phyloP scores from a whole-genome alignment of 2,888 invertebrate genomes.

The Folsomia manolachei region DNA sequence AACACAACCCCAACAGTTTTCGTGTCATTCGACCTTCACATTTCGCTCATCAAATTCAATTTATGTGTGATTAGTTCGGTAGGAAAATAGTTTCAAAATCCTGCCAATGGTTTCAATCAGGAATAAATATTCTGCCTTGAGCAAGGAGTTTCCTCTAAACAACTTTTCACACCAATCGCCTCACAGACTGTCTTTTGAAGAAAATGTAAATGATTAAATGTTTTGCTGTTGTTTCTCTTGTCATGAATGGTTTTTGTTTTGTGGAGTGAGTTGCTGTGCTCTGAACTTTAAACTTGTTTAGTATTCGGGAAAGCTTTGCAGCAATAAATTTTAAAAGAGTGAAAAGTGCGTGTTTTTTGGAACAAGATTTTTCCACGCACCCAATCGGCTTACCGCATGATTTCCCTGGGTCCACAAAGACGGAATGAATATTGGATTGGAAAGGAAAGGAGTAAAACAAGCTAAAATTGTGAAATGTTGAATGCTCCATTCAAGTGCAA shows the following conservation, averaged over 20 bases:
- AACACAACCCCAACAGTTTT: too few species aligned
- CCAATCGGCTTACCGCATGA: constrained; percentile 8
- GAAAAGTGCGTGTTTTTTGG: constrained; percentile 7
- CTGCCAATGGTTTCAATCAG: too few species aligned
- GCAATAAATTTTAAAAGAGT: constrained; percentile 5
- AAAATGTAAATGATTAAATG: neutral
- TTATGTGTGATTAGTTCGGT: too few species aligned
- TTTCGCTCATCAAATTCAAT: too few species aligned
- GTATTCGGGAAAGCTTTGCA: neutral
- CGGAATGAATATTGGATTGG: neutral
- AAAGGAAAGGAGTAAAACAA: neutral
- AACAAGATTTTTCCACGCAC: neutral
- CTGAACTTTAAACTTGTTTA: neutral
- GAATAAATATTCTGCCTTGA: too few species aligned
- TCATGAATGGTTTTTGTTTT: neutral
- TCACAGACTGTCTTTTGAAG: neutral
- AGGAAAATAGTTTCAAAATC: too few species aligned
- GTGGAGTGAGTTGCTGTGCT: too few species aligned
- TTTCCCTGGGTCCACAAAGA: neutral
- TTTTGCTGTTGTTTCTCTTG: neutral
- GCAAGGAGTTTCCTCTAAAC: too few species aligned
- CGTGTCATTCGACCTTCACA: neutral
- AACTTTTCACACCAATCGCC: neutral
- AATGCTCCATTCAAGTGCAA: constrained; percentile 5
- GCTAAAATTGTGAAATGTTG: constrained; percentile 1